These are phyloP conservation scores for Fragum sueziense DNA, from an alignment of 2,888 invertebrate genomes.

Conservation along the genomic window DNA sequence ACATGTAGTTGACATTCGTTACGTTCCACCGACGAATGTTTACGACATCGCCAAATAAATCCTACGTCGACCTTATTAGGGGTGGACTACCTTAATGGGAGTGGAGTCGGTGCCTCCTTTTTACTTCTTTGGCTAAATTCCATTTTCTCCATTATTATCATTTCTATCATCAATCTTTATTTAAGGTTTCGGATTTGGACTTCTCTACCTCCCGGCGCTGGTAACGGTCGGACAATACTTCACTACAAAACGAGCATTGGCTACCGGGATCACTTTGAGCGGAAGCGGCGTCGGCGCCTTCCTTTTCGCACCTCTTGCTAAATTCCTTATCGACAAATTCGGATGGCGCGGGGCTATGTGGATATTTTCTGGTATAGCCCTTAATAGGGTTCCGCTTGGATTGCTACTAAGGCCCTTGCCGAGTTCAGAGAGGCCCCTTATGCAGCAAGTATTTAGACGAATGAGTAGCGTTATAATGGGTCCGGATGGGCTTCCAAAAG, in stretches of 20 bases:
- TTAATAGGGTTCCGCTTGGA: conserved; percentile 30
- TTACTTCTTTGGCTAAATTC: too few species aligned
- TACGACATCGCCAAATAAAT: too few species aligned
- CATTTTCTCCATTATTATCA: too few species aligned
- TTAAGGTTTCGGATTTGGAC: conserved; percentile 33
- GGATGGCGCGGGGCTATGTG: conserved; percentile 28
- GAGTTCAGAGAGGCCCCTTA: not conserved
- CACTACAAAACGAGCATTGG: conserved; percentile 27
- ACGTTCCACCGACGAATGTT: too few species aligned
- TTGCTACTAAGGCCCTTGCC: conserved; percentile 10
- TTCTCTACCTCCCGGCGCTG: conserved; percentile 30
- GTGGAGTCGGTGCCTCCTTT: too few species aligned
- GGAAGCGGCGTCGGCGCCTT: conserved; percentile 37
- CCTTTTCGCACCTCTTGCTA: conserved; percentile 23
- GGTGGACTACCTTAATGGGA: too few species aligned
- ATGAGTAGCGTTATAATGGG: not conserved
- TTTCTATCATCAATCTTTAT: too few species aligned
- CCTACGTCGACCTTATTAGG: too few species aligned
- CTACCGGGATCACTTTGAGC: conserved; percentile 25
- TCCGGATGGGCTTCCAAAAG: not conserved
- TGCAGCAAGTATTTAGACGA: not conserved
- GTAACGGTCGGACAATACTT: conserved; percentile 31
- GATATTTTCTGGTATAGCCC: conserved; percentile 19
- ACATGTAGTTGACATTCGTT: too few species aligned
- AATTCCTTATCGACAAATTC: conserved; percentile 16